Conservation (phyloP, 2,797 vertebrate species). For the Sebastes elongatus region DNA sequence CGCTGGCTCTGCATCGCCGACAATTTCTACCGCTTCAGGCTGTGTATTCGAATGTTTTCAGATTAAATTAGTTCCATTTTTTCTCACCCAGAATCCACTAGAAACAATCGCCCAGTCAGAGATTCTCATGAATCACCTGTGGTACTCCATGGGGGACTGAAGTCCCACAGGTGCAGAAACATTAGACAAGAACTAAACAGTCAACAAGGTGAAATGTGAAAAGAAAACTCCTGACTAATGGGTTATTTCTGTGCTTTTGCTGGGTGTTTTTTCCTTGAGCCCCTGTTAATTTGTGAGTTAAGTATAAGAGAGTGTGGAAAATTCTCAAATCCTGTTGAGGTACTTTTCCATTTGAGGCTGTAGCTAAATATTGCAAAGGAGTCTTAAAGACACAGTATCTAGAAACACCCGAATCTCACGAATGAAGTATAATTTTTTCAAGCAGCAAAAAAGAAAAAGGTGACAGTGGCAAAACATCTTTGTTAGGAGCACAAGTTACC, state of each 20-base stretch:
- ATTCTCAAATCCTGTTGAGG: not conserved
- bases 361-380: not conserved
- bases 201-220: conserved; percentile 2
- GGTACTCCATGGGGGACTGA: conserved; percentile 19
- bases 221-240: not conserved
- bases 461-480: not conserved
- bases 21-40: conserved; percentile 37
- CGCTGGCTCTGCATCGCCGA: conserved; percentile 38
- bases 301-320: not conserved
- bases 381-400: not conserved
- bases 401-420: not conserved
- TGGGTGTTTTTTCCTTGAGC: not conserved
- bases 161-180: not conserved
- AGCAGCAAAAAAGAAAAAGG: not conserved
- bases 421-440: not conserved
- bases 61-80: conserved; percentile 61
- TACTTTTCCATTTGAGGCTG: conserved; percentile 1
- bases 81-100: conserved; percentile 38
- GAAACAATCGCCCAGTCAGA: conserved; percentile 40
- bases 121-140: conserved; percentile 28
- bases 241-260: not conserved
- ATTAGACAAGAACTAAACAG: conserved; percentile 19
- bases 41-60: conserved; percentile 49
- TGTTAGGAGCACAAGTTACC: not conserved
- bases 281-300: conserved; percentile 7